Percentiles rank a stretch among this genome's conserved stretches.
Conservation (phyloP, 2,888 invertebrate genomes). For the Iphiclides podalirius region DNA sequence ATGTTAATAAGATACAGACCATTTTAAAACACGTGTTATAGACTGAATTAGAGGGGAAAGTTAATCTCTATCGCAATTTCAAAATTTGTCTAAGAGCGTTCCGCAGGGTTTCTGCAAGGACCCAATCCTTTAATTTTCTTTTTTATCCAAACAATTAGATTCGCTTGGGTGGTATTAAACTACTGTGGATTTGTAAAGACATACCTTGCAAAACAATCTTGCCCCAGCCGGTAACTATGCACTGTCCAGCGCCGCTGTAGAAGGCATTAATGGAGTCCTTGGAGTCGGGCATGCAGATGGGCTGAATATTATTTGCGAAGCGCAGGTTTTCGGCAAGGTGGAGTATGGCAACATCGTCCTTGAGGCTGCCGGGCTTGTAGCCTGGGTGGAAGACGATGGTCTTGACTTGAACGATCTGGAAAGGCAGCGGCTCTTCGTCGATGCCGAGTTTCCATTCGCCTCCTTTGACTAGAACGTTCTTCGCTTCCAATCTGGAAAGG, state of each 20-base stretch:
- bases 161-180: too few relatives aligned
- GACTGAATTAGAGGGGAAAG: too few relatives aligned
- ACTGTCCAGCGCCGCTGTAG: constrained; percentile 81
- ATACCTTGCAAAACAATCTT: constrained; percentile 88
- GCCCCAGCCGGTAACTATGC: constrained; percentile 92
- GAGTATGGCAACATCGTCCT: constrained; percentile 86
- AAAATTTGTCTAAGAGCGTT: too few relatives aligned
- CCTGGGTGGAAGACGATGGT: constrained; percentile 85
- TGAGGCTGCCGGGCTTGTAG: constrained; percentile 80
- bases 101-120: too few relatives aligned
- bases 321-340: constrained; percentile 82
- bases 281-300: constrained; percentile 83
- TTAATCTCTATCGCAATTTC: too few relatives aligned
- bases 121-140: too few relatives aligned
- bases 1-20: too few relatives aligned
- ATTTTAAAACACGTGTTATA: too few relatives aligned
- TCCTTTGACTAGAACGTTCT: constrained; percentile 86
- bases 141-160: too few relatives aligned
- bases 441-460: constrained; percentile 92
- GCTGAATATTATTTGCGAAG: constrained; percentile 85
- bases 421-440: constrained; percentile 88
- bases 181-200: constrained; percentile 36
- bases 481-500: constrained; percentile 77
- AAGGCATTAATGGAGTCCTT: constrained; percentile 76
- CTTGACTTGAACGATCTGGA: constrained; percentile 87